Evolutionary conservation across 2,797 vertebrate genomes (phyloP), one percentile per base, ranked within the genome.

Genomic region (Helicolenus hilgendorfi): DNA sequence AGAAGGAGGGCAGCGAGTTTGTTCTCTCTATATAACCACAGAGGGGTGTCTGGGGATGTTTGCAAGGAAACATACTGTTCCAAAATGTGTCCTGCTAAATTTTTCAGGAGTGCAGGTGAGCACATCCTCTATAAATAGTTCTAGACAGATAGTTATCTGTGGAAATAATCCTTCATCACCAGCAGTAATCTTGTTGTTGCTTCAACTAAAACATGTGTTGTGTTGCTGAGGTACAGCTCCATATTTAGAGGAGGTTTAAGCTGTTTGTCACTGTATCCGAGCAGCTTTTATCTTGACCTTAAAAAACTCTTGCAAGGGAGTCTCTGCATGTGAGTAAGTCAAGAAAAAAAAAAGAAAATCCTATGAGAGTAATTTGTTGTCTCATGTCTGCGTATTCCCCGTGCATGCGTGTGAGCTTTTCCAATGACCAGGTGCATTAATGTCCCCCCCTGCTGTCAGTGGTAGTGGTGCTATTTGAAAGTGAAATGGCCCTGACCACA

Each of bases 101-200:
- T 56, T 90, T 92, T 92, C 31, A 93, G 60, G 2, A 82, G 70
- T 68, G 60, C 76, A 86, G 84, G 83, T 88, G 85, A 92, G 72
- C 86, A 87, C 72, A 36, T 81, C 26, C 4, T 72, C 89, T 65
- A 84, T 74, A 87, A 85, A 93, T 83, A 90, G 58, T 65, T 41
- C 5, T 11, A 20, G 29, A 24, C 49, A 64, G 69, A 56, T 20
- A 56, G 6, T 45, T 41, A 26, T 73, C 26, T 59, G 18, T 63
- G 24, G 26, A 67, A 71, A 62, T 26, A 38, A 27, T 56, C 15
- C 13, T 41, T 64, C 31, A 35, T 81, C 27, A 41, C 13, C n/a
- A 77, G 58, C 65, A 65, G 2, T 9, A 1, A 26, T 59, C 67
- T 59, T 63, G 33, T 53, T 53, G 59, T 45, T 45, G 27, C 26